Evolutionary conservation across 2,113 vertebrate species (phyloP), one percentile per base, ranked within the genome.

Genomic region (Sinocyclocheilus rhinocerous): DNA sequence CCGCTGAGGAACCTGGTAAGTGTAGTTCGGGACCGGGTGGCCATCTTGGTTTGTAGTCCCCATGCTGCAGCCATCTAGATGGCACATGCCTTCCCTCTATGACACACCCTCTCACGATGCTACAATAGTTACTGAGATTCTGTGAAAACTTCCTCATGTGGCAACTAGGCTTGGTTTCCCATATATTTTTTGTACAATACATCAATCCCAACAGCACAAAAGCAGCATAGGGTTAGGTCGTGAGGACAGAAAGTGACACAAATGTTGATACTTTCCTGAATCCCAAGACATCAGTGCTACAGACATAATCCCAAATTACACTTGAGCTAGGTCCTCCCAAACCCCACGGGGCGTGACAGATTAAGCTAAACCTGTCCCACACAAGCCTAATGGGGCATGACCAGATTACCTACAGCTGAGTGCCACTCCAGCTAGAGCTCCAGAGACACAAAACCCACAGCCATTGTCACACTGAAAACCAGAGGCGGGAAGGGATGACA

Each of bases 231-330:
- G 82, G 75, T 87, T 65, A 88, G 87, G 24, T 6, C 11, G 42
- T 85, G 6, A n/a, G 90, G 88, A 86, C 45, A 86, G 77, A 91
- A 92, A 85, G 88, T 88, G 86, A 90, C 92, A 85, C 50, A 92
- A 76, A 87, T 72, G 87, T 90, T 87, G 45, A 70, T 92, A 92
- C 90, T 82, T 87, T 85, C 86, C 86, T 90, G 77, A 92, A 93
- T 93, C 4, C 39, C 39, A 87, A 88, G 89, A 89, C 90, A 85
- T 84, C 89, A 88, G 77, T 89, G 91, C 92, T 85, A 91, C 91
- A 94, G 85, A 84, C 91, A 84, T 95, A 94, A 93, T 90, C 91
- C 84, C 88, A 88, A 93, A 93, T 93, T 93, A 89, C 75, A 93
- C 89, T 89, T 61, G 90, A 86, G 88, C 78, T 92, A 83, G 52